Base-by-base conservation (phyloP, 2,797 vertebrate species). In the Ptychobarbus kaznakovi region DNA sequence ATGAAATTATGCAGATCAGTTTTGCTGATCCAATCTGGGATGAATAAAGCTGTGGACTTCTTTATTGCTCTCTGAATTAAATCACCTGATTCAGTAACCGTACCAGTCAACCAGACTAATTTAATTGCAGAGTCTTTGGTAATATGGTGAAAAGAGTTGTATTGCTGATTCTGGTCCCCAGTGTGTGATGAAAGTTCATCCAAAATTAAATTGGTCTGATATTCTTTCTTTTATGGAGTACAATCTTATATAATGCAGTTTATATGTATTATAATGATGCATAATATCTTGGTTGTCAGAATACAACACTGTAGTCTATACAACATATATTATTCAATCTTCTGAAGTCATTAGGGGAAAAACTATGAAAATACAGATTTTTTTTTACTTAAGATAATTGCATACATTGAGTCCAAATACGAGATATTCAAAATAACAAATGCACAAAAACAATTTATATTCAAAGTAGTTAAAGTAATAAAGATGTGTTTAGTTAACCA, bases 51-150 rank as follows among this genome's bases (percentile, higher is more conserved):
- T 63, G 22, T n/a, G 53, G 66, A 11, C 56, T 79, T 61, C 12
- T 56, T 53, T 77, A 53, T 80, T 28, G 42, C 53, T 6, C 12
- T 46, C 16, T 72, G 65, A 79, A 79, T 70, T 70, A 35, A 85
- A 40, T 72, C 51, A 61, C 20, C 32, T 35, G 38, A 70, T 61
- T 72, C 32, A 20, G 82, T 83, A 63, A 77, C 15, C 18, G 5
- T 22, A 44, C 35, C 65, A 10, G 38, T 51, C 69, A 61, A 44
- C 66, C 80, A 70, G 12, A 46, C 25, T 22, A 44, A 83, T 76
- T 51, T 76, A 12, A 40, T 74, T 12, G 35, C 51, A 15, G 32
- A 58, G 75, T 25, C 75, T 61, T 58, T 42, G 53, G 38, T 42
- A 78, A 78, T 78, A 56, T 61, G 35, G 13, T 16, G 22, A 78